Percentiles rank a stretch among this genome's conserved stretches.
Evolutionary conservation across 2,888 invertebrate genomes (phyloP).

Genomic region (Escarpia spicata): DNA sequence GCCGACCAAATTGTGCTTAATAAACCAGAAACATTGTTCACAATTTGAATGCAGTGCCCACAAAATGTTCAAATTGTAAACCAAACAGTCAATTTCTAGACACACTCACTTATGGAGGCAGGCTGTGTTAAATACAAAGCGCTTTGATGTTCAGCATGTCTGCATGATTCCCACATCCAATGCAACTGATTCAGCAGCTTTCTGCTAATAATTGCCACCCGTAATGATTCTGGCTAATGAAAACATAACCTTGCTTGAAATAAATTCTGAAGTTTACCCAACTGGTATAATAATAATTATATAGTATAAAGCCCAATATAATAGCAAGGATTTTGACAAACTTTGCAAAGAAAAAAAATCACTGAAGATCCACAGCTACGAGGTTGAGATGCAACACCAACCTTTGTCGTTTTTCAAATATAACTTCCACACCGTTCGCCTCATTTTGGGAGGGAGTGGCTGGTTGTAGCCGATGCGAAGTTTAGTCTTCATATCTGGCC

Average conservation of each 20-base stretch:
- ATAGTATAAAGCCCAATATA: background rate
- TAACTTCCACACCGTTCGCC: constrained; percentile 60
- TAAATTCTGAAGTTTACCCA: background rate
- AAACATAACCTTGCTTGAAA: background rate
- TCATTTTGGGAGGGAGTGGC: constrained; percentile 55
- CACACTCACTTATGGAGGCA: background rate
- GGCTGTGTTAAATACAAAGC: background rate
- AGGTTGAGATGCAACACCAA: constrained; percentile 29
- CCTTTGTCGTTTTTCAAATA: constrained; percentile 59
- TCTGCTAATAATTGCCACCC: too few species aligned
- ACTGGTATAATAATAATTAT: background rate
- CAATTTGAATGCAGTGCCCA: too few species aligned
- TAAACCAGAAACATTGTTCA: too few species aligned
- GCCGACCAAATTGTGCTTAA: too few species aligned
- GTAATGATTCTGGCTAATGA: background rate
- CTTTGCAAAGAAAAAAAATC: too few species aligned
- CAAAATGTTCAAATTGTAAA: too few species aligned
- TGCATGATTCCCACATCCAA: too few species aligned
- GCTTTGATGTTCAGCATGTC: background rate
- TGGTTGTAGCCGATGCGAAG: constrained; percentile 61
- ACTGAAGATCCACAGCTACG: background rate
- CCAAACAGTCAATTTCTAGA: background rate
- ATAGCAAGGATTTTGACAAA: too few species aligned
- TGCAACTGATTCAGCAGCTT: background rate
- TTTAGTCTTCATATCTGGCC: constrained; percentile 64